Base-by-base conservation (phyloP, 2,113 vertebrate genomes). In the Amia ocellicauda region DNA sequence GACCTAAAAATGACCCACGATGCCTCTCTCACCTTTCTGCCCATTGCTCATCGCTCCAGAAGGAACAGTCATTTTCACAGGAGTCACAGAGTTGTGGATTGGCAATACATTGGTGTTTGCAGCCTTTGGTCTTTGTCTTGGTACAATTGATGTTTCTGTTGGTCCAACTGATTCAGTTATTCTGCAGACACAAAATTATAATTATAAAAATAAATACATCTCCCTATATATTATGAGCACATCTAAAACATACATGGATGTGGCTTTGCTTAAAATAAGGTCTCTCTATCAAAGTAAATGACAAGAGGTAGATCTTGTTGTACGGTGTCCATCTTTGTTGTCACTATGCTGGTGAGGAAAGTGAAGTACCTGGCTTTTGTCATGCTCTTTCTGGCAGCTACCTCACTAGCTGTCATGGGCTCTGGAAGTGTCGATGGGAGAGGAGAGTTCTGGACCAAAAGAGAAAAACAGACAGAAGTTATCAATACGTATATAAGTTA, bases 61-160 rank as follows among this genome's bases (percentile, higher is more conserved):
- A 24, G 89, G 88, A 75, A 76, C 81, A 3, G 85, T 84, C 73
- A 94, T 93, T 85, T 94, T 97, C 52, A 92, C 90, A 3, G 95
- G 95, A 5, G 93, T 93, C 67, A 90, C 92, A 3, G 94, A 89
- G 81, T 85, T 96, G 24, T 93, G 83, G 67, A 97, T 89, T 0
- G 87, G 80, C 68, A 98, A 85, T 53, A 95, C 89, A 20, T 81
- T 85, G 7, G 89, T 83, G 77, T 88, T 77, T n/a, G 88, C 79
- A 20, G 94, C 94, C 82, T 99, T 99, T 69, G 97, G 97, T 83
- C 96, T 91, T 82, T 98, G 96, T 64, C 97, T 83, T 2, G 97
- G 97, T 64, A 91, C 94, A 67, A 99, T 98, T n/a, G 97, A 99
- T 54, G 97, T 99, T 81, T 98, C 96, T 17, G 97, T 99, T 67